These are phyloP conservation scores for Littorina saxatilis DNA, from an alignment of 1,140 invertebrate species.

Conservation along the genomic window DNA sequence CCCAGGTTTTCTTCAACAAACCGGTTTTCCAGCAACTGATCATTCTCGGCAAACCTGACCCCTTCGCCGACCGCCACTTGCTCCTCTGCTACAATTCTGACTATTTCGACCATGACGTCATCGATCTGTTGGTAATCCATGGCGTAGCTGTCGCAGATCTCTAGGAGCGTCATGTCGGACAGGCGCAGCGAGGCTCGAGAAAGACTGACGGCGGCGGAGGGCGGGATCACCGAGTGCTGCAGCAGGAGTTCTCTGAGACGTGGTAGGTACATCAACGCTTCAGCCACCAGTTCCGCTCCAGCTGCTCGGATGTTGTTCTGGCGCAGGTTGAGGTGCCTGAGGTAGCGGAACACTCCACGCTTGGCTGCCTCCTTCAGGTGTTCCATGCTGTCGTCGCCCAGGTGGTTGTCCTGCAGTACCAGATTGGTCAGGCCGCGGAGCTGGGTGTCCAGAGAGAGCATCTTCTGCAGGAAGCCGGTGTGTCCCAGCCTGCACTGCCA, in stretches of 20 bases:
- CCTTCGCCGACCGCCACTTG: background rate
- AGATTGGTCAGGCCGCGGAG: constrained; percentile 8
- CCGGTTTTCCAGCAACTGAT: background rate
- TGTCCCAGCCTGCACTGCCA: constrained; percentile 25
- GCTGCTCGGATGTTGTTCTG: constrained; percentile 1
- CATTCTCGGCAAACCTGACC: background rate
- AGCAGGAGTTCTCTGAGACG: constrained; percentile 6
- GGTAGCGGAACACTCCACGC: constrained; percentile 14
- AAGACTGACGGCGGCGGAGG: background rate
- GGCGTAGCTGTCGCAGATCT: constrained; percentile 26
- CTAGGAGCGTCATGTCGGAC: constrained; percentile 14
- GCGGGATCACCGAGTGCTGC: constrained; percentile 8
- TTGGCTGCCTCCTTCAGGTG: constrained; percentile 5
- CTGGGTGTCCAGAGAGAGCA: background rate
- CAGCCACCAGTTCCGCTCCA: background rate
- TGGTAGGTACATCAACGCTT: background rate
- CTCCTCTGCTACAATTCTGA: background rate
- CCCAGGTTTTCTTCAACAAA: background rate
- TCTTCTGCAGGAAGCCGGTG: background rate
- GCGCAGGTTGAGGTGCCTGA: constrained; percentile 28
- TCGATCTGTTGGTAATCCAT: background rate
- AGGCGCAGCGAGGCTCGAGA: background rate
- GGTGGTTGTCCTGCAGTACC: constrained; percentile 31
- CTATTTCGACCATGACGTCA: background rate
- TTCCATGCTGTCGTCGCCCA: background rate